Evolutionary conservation across 1,140 invertebrate genomes (phyloP), one percentile per base, ranked within the genome.

Genomic region (Geopemphigus sp.): DNA sequence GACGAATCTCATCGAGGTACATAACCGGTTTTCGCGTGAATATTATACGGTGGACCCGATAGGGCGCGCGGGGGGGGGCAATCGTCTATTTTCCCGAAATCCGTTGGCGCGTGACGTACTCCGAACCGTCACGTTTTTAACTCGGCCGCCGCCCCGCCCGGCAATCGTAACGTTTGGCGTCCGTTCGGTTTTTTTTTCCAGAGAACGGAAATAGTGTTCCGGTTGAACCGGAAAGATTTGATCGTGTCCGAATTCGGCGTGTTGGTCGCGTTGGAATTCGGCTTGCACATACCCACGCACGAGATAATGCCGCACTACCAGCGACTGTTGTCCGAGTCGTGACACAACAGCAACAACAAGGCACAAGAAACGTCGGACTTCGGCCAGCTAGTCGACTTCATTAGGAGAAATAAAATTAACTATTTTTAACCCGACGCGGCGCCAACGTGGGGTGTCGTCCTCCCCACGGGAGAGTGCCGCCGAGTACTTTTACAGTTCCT

Each of bases 231-330:
- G 32, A 96, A 95, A 86, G 96, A 98, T 83, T 86, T 98, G 47
- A 88, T 98, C 54, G 89, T 90, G 24, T 95, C 93, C 70, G 97
- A 98, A 87, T 97, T 98, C 88, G 95, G 94, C 10, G 95, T 97
- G 70, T 87, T 98, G 26, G 95, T 98, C 61, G 95, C 95, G 0
- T 87, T 98, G 66, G 96, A 98, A 86, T 98, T 98, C 86, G 93
- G 94, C 32, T 88, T 98, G 66, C 96, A 97, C 87, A 88, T 97
- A 63, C 94, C 95, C 14, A 94, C 93, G 54, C 92, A 91, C 86
- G 94, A 98, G 87, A 91, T 98, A 80, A 92, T 94, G 87, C 95
- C 96, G 17, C 96, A 98, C 86, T 98, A 97, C 87, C 95, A 98
- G 86, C 89, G 96, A 82, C 89, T 98, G 80, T 88, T 95, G 80